Base-by-base conservation (phyloP, 2,113 vertebrate genomes). In the Lycaon pictus region DNA sequence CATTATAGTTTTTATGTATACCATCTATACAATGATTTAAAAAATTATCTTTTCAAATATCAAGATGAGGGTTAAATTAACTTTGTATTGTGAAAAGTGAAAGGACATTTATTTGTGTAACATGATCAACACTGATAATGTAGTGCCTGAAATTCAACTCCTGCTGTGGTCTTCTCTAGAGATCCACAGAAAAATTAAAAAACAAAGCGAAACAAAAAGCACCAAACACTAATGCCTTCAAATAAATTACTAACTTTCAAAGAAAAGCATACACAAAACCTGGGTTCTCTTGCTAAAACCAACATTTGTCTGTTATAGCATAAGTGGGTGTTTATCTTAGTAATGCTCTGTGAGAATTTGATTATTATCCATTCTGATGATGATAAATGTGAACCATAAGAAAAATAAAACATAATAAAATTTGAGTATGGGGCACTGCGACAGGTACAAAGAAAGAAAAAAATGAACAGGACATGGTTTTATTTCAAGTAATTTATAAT, bases 71-170 rank as follows among this genome's bases (percentile, higher is more conserved):
- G 87, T 97, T 93, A 97, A 90, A 95, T 97, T 96, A 37, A 91
- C 62, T 92, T 86, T 48, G 74, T 32, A 88, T 51, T 97, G 60
- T 97, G 96, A 98, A 98, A 98, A 98, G 90, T 90, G 97, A 58
- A 98, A 88, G 43, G 10, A 79, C 7, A 87, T 87, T 98, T 97
- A 92, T 74, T 86, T 97, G 95, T 88, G 96, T 79, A 98, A 97
- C n/a, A 72, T 69, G 90, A 98, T 97, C 90, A 97, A 97, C 95
- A 94, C 5, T 92, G 97, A 98, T 97, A 95, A 93, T 71, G 91
- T 35, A 96, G 95, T 89, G 96, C 88, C 87, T 90, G 97, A 98
- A 98, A 98, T 88, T 80, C 90, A 89, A 97, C 65, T 88, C 71
- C 65, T 22, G 23, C 5, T 98, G 85, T 96, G 48, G 56, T 94